Percentiles rank a stretch among this genome's conserved stretches.
These are phyloP conservation scores for Myotis daubentonii DNA, from an alignment of 2,797 vertebrate species.

Conservation along the genomic window DNA sequence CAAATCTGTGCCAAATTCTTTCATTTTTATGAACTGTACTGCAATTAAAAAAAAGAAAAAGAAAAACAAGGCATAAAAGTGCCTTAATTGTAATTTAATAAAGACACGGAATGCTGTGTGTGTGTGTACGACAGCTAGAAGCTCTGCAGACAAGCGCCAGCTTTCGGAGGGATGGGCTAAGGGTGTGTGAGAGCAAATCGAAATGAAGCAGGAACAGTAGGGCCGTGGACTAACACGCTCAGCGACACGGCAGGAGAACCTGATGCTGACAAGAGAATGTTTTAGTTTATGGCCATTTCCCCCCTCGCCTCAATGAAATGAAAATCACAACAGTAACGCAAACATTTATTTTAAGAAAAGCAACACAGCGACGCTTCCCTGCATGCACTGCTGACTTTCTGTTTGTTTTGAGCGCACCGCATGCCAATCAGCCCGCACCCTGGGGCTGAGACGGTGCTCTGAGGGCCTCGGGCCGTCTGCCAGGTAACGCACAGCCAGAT, in stretches of 20 bases:
- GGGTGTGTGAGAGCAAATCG: not conserved
- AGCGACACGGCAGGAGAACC: too few species aligned
- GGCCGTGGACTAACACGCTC: not conserved
- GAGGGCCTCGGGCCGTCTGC: not conserved
- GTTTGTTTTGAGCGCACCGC: not conserved
- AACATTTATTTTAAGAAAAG: conserved; percentile 21
- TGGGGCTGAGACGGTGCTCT: not conserved
- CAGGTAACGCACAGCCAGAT: not conserved
- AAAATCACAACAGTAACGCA: not conserved
- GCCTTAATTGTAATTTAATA: conserved; percentile 60
- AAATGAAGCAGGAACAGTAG: not conserved
- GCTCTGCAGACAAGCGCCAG: conserved; percentile 1
- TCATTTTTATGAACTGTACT: conserved; percentile 50
- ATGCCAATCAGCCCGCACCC: not conserved
- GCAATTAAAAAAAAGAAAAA: not conserved
- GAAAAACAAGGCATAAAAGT: not conserved
- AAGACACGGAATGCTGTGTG: conserved; percentile 26
- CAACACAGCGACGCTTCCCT: not conserved
- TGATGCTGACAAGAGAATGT: not conserved
- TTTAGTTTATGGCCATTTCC: not conserved
- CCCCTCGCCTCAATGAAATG: not conserved
- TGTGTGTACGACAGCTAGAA: not conserved
- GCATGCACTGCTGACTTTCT: not conserved
- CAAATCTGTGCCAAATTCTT: conserved; percentile 33
- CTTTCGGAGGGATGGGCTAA: not conserved